Evolutionary conservation across 2,888 invertebrate species (phyloP), one percentile per base, ranked within the genome.

Genomic region (Ochropleura plecta): DNA sequence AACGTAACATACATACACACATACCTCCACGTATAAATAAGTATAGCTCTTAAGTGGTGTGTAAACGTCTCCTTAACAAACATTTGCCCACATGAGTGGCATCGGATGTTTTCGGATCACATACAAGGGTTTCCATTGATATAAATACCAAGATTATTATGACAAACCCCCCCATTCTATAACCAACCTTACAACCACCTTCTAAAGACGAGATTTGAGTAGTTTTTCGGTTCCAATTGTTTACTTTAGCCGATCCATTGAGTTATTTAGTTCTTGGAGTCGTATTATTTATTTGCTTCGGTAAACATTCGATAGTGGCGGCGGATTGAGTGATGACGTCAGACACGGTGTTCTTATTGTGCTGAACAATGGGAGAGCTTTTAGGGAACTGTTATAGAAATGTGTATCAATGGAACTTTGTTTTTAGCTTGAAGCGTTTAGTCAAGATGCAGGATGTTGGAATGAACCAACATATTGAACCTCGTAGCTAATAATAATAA

Each of bases 101-200:
- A 90, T 94, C 91, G 92, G 92, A 94, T 93, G 93, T 93, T 93
- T 93, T 92, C 89, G 90, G 92, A 93, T 94, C 94, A 92, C 91
- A 91, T 90, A 94, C 93, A 94, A 94, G 92, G 90, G 92, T 90
- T 89, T 89, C 92, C 92, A 93, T 93, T 93, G 92, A 94, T 93
- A 92, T 88, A 83, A 86, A 88, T 89, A 86, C 88, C 85, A 85
- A 83, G 81, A 84, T 75, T 81, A 84, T 64, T 57, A 69, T 55
- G 65, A 73, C 68, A 78, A 49, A 59, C 10, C 0, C 40, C 49
- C 0, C 14, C 73, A 65, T 42, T 65, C 63, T 4, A 86, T 71
- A 73, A 42, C 81, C 48, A 71, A 86, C 88, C 82, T 81, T 88
- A 87, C 16, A 16, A 0, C 0, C 0, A 3, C n/a, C 2, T 0